These are phyloP conservation scores for Melanchra persicariae DNA, from an alignment of 2,888 invertebrate species.

Conservation along the genomic window DNA sequence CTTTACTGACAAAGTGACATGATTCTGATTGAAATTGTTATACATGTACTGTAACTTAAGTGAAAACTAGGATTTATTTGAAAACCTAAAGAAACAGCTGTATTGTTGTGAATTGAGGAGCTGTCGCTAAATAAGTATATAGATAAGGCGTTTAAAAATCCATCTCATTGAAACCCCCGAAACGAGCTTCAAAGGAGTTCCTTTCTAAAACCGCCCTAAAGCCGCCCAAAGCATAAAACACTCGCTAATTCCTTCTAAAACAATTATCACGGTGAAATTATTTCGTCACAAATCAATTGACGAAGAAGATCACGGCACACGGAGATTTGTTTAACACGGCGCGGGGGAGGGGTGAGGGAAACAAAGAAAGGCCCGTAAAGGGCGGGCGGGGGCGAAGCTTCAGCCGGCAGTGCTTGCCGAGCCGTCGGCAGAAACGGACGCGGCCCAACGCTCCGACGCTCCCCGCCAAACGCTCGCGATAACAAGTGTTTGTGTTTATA, in stretches of 20 bases:
- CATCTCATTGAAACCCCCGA: neutral
- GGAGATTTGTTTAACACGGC: slow-evolving; percentile 79
- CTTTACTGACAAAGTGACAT: too few species aligned
- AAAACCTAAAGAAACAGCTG: neutral
- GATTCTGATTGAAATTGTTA: neutral
- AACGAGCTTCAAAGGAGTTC: neutral
- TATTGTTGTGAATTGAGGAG: neutral
- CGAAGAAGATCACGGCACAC: slow-evolving; percentile 86
- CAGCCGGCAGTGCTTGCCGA: slow-evolving; percentile 83
- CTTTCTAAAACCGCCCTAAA: neutral
- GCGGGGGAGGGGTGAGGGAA: slow-evolving; percentile 82
- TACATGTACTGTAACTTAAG: too few species aligned
- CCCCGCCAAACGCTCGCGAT: slow-evolving; percentile 66
- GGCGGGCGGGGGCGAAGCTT: slow-evolving; percentile 83
- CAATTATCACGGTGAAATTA: slow-evolving; percentile 66
- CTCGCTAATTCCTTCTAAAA: slow-evolving; percentile 52
- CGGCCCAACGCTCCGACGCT: slow-evolving; percentile 55
- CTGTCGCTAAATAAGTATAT: neutral
- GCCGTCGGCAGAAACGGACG: slow-evolving; percentile 77
- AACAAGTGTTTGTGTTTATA: slow-evolving; percentile 76
- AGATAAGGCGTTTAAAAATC: neutral
- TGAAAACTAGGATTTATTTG: neutral
- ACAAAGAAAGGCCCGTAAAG: slow-evolving; percentile 87
- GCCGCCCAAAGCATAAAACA: slow-evolving; percentile 43
- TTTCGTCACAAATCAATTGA: slow-evolving; percentile 79